Base-by-base conservation (phyloP, 2,797 vertebrate species). In the Furcifer pardalis region DNA sequence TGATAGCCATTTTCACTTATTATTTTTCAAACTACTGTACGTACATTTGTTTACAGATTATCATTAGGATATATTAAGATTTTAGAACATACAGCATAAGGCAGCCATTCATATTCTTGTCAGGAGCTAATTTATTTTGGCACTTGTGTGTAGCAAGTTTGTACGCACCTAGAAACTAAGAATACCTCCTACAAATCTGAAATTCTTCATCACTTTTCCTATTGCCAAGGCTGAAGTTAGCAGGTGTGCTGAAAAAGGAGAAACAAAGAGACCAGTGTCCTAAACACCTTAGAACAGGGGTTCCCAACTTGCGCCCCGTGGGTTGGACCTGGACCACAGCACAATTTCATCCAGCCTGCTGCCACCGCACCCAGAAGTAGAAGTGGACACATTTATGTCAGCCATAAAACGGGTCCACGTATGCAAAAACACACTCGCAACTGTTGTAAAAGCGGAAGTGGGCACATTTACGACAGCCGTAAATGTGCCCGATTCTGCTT, bases 201-300 rank as follows among this genome's bases (percentile, higher is more conserved):
- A 83, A 68, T 68, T 77, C 37, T 76, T 56, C 78, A 75, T 68
- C 68, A 40, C 42, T 56, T 32, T 8, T n/a, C 62, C 21, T 56
- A 6, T n/a, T 37, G 30, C 32, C 69, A 80, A 60, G 46, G 59
- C 23, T 77, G 37, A 68, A 60, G 63, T 85, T 60, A 76, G 63
- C 84, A 86, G 56, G 79, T 76, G 52, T 30, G 78, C 6, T 69
- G 42, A 17, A 60, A 68, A 37, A 86, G 13, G 23, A 30, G 49
- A 69, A 85, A 85, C 52, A 85, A 77, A 81, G 72, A 44, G 23
- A 69, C 35, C 63, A 85, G 15, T 69, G 63, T 85, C 69, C 42
- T 65, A 59, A 85, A 68, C 12, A 7, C 52, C 49, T 68, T 46
- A 86, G 65, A 46, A 81, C 35, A n/a, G n/a, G n/a, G n/a, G n/a